Evolutionary conservation across 2,113 vertebrate genomes (phyloP), one percentile per base, ranked within the genome.

Genomic region (Turdus rufiventris): DNA sequence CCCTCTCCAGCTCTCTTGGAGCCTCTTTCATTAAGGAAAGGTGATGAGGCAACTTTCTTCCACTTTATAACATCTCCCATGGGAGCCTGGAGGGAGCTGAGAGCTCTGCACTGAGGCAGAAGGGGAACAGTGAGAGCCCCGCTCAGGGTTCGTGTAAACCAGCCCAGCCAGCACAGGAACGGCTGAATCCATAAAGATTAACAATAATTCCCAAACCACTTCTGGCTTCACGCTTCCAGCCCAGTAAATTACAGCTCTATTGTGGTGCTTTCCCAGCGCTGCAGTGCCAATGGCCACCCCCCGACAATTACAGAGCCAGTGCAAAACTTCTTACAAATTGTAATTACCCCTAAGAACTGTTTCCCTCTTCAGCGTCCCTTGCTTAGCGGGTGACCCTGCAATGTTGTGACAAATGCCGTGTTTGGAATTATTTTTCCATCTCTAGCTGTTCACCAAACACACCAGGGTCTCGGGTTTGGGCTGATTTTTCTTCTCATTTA

Each of bases 331-430:
- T 50, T 38, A 87, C 38, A 74, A 84, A 81, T 73, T 54, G 89
- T 95, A 96, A 96, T 95, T 95, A 96, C 80, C 89, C 72, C 73
- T 68, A 34, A 84, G 91, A 94, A 78, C 56, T 87, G 89, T 89
- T 95, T 95, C 87, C 84, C 65, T 94, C 89, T n/a, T 28, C 23
- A 38, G 63, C 76, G 2, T 86, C 84, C 91, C 62, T 66, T 1
- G 16, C 94, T 50, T 95, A 71, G 93, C 8, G 6, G 89, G 89
- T 89, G 80, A 96, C 93, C 94, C 91, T 78, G 74, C 76, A 92
- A 51, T 92, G 89, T 94, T 96, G 84, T 95, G 94, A 96, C 96
- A 95, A 94, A 96, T 1, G 18, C 73, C 76, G 47, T 43, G 61
- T 84, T 96, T 71, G 34, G 73, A 63, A 80, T 62, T 66, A 89